Evolutionary conservation across 2,888 invertebrate genomes (phyloP).

Genomic region (Leucozona laternaria): DNA sequence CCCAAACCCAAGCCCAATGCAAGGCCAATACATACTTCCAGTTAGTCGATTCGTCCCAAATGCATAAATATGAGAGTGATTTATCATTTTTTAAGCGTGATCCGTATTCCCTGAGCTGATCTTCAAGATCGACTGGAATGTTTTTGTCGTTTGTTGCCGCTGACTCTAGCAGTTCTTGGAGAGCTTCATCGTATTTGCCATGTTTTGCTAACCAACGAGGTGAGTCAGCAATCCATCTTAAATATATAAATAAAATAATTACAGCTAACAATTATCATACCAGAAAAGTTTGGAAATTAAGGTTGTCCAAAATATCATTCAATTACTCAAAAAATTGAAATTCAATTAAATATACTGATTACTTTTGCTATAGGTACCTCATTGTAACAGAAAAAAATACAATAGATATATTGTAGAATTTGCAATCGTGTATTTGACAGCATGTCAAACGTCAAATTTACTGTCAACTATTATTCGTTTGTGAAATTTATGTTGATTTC

Average conservation of each 20-base stretch:
- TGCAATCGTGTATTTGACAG: too few relatives aligned
- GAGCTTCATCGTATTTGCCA: constrained; percentile 80
- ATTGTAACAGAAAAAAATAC: too few relatives aligned
- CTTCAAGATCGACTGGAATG: constrained; percentile 82
- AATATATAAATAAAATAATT: background rate
- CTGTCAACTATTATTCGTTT: too few relatives aligned
- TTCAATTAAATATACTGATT: too few relatives aligned
- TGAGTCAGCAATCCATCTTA: constrained; percentile 83
- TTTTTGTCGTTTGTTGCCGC: constrained; percentile 82
- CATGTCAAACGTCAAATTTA: too few relatives aligned
- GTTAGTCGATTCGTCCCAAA: constrained; percentile 82
- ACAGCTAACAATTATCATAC: too few relatives aligned
- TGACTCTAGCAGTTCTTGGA: constrained; percentile 81
- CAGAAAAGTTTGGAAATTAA: too few relatives aligned
- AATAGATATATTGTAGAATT: too few relatives aligned
- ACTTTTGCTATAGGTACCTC: too few relatives aligned
- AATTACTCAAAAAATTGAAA: too few relatives aligned
- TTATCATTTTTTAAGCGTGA: constrained; percentile 72
- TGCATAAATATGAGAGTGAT: constrained; percentile 79
- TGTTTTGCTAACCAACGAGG: constrained; percentile 83
- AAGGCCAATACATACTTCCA: constrained; percentile 79
- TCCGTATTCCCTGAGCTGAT: constrained; percentile 80
- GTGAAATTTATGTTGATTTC: too few relatives aligned
- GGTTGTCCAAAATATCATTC: too few relatives aligned
- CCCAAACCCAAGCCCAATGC: constrained; percentile 82